phyloP scores from a whole-genome alignment of 2,888 invertebrate genomes.

The Petrolisthes manimaculis region DNA sequence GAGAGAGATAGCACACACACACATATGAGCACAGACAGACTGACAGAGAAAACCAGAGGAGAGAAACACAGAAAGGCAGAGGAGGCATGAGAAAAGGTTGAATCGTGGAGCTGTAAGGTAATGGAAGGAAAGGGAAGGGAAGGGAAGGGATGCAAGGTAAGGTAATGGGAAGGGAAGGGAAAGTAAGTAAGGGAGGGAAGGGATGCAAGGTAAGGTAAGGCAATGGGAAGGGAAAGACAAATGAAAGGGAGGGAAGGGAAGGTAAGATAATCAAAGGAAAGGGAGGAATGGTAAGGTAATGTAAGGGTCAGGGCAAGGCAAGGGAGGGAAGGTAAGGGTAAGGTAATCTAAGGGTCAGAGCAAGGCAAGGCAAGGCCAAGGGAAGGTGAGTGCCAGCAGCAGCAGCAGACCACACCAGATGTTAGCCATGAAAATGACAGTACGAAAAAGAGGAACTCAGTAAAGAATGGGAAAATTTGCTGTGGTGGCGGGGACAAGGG shows the following conservation, averaged over 20 bases:
- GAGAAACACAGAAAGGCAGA: neutral
- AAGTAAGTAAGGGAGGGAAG: too few relatives aligned
- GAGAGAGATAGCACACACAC: too few relatives aligned
- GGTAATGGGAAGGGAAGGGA: too few relatives aligned
- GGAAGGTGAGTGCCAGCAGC: slow-evolving; percentile 12
- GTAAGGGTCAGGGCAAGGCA: neutral
- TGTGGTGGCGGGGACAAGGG: neutral
- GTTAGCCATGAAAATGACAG: slow-evolving; percentile 33
- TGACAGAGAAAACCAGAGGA: too few relatives aligned
- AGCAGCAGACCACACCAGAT: slow-evolving; percentile 15
- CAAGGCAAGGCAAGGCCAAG: slow-evolving; percentile 12
- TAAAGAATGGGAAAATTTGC: neutral
- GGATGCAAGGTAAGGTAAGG: too few relatives aligned
- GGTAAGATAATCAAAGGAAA: neutral
- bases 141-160: too few relatives aligned
- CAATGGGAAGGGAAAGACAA: too few relatives aligned
- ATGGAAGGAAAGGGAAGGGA: neutral
- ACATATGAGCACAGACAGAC: too few relatives aligned
- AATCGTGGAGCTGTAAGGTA: neutral
- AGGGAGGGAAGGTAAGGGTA: neutral
- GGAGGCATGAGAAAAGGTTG: neutral
- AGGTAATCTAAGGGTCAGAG: too few relatives aligned
- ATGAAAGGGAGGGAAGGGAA: too few relatives aligned
- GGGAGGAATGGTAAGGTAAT: neutral
- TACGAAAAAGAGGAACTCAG: slow-evolving; percentile 2